A percentile compares a stretch with the other conserved stretches of the same genome.
These are phyloP conservation scores for Dipus sagitta DNA, from an alignment of 2,797 vertebrate genomes.

Conservation along the genomic window DNA sequence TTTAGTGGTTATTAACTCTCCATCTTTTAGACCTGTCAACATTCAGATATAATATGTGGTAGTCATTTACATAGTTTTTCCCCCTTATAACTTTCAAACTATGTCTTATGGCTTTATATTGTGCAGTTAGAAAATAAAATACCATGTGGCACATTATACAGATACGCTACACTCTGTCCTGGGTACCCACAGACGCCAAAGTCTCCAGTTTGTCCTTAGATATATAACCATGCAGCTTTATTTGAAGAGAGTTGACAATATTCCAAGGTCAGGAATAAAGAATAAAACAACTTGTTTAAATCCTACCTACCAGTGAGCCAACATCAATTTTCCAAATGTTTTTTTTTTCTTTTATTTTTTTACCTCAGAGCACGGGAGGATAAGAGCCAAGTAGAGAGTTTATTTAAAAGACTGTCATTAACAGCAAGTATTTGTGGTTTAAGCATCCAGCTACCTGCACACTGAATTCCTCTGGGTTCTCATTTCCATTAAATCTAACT, in stretches of 20 bases:
- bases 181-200: neutral
- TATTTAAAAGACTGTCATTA: constrained; percentile 78
- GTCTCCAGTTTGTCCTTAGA: neutral
- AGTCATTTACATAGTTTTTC: neutral
- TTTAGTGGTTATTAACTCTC: neutral
- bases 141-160: neutral
- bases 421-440: constrained; percentile 57
- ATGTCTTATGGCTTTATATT: neutral
- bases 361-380: constrained; percentile 69
- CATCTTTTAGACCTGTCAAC: neutral
- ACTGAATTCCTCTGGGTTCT: constrained; percentile 78
- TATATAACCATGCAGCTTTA: neutral
- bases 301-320: constrained; percentile 36
- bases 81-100: neutral
- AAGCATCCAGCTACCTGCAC: constrained; percentile 66
- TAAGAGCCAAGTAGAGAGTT: constrained; percentile 70
- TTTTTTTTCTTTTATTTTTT: neutral
- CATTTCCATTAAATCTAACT: constrained; percentile 83
- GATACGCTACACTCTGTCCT: neutral
- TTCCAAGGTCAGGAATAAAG: neutral
- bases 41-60: constrained; percentile 1
- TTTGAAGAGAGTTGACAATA: constrained; percentile 14
- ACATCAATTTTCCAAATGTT: constrained; percentile 66
- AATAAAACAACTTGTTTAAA: constrained; percentile 70
- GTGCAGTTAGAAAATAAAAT: neutral